A percentile compares a stretch with the other conserved stretches of the same genome.
Evolutionary conservation across 1,140 invertebrate genomes (phyloP).

Genomic region (Coelopa frigida): DNA sequence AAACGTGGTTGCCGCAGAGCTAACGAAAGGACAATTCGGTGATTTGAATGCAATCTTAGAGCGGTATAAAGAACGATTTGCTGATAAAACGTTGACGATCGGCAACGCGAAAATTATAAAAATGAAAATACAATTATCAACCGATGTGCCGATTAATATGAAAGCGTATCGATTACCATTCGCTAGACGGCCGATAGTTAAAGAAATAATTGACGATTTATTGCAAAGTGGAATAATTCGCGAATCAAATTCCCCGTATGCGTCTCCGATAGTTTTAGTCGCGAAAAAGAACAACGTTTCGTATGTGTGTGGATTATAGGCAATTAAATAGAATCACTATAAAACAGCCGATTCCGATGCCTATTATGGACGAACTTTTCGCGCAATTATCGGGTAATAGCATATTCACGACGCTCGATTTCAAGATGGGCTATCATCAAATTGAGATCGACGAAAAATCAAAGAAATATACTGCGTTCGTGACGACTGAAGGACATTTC

Average conservation of each 20-base stretch:
- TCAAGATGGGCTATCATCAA: constrained; percentile 48
- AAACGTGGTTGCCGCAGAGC: too few species aligned
- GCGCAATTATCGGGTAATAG: constrained; percentile 34
- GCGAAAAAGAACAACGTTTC: constrained; percentile 22
- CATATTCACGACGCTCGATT: constrained; percentile 45
- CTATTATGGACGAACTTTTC: constrained; percentile 45
- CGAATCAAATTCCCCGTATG: constrained; percentile 20
- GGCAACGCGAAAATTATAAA: constrained; percentile 5
- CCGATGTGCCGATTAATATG: constrained; percentile 11
- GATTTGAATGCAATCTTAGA: too few species aligned
- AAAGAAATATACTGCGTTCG: constrained; percentile 45
- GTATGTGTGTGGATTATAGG: constrained; percentile 19
- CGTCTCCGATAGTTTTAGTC: constrained; percentile 22
- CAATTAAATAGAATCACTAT: constrained; percentile 38
- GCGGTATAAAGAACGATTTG: too few species aligned
- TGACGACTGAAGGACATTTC: constrained; percentile 25
- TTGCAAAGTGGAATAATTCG: constrained; percentile 16
- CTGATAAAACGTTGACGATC: background rate
- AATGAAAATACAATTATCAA: constrained; percentile 15
- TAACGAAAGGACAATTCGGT: too few species aligned
- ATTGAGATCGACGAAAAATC: constrained; percentile 36
- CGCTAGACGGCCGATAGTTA: constrained; percentile 21
- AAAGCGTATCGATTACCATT: constrained; percentile 22
- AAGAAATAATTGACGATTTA: constrained; percentile 21
- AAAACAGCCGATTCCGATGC: constrained; percentile 48